Evolutionary conservation across 2,888 invertebrate genomes (phyloP).

Genomic region (Meta bourneti): DNA sequence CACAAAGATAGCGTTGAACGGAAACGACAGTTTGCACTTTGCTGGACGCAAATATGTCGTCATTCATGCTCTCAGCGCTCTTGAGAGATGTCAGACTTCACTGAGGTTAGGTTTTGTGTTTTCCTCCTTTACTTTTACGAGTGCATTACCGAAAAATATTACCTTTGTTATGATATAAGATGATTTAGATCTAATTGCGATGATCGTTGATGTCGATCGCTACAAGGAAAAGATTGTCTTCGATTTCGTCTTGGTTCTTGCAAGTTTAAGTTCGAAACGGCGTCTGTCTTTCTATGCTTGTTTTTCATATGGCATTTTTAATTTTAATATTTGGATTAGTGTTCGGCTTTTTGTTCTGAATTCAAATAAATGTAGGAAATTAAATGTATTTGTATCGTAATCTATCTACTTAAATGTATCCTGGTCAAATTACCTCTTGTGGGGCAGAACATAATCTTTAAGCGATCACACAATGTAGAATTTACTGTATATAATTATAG

Average conservation of each 20-base stretch:
- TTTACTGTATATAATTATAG: no score
- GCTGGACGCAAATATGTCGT: not conserved
- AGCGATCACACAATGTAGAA: no score
- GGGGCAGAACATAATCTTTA: no score
- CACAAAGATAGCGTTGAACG: not conserved
- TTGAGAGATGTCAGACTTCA: not conserved
- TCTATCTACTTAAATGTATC: not conserved
- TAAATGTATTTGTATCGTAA: not conserved
- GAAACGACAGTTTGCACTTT: not conserved
- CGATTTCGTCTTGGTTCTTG: not conserved
- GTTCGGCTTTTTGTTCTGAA: not conserved
- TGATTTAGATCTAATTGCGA: not conserved
- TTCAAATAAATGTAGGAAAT: not conserved
- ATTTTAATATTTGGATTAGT: not conserved
- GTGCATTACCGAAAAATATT: constrained; percentile 6
- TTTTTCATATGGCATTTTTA: not conserved
- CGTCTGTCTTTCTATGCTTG: not conserved
- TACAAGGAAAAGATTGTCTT: not conserved
- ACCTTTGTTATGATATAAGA: not conserved
- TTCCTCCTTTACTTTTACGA: not conserved
- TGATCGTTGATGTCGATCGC: constrained; percentile 4
- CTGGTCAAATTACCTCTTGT: no score
- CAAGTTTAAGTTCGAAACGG: not conserved
- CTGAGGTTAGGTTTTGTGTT: not conserved
- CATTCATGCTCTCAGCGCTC: not conserved